phyloP scores from a whole-genome alignment of 2,113 vertebrate species.

The Serilophus lunatus region DNA sequence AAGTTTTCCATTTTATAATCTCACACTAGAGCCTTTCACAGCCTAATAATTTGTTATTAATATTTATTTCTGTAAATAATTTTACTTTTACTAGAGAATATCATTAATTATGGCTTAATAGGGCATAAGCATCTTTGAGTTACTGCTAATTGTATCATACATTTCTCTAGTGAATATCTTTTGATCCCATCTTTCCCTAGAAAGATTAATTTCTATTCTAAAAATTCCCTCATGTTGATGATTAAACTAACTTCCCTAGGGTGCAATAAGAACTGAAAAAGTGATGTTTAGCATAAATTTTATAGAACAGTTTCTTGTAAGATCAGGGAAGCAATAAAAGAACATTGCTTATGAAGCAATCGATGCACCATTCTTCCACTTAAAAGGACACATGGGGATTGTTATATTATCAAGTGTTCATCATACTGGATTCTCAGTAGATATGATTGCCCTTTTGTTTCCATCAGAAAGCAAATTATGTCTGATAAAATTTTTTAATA shows the following conservation, averaged over 20 bases:
- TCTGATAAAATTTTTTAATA: not conserved
- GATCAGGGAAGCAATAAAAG: conserved; percentile 44
- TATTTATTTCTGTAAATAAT: not conserved
- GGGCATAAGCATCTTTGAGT: not conserved
- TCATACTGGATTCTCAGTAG: conserved; percentile 11
- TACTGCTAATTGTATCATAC: not conserved
- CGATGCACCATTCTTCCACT: not conserved
- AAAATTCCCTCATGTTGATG: not conserved
- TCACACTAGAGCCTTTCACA: not conserved
- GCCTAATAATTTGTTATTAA: not conserved
- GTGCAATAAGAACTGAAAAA: conserved; percentile 24
- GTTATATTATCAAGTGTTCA: not conserved
- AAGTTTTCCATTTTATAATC: not conserved
- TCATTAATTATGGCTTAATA: not conserved
- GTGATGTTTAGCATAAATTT: not conserved
- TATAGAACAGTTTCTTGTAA: conserved; percentile 21
- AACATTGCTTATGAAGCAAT: conserved; percentile 9
- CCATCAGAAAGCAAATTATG: not conserved
- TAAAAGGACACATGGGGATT: conserved; percentile 27
- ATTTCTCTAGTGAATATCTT: not conserved
- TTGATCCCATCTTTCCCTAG: not conserved
- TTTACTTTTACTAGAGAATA: not conserved
- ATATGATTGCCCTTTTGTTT: conserved; percentile 38
- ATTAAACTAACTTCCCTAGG: conserved; percentile 8
- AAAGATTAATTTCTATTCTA: not conserved